Conservation (phyloP, 2,888 invertebrate genomes). For the Venusia cambrica region DNA sequence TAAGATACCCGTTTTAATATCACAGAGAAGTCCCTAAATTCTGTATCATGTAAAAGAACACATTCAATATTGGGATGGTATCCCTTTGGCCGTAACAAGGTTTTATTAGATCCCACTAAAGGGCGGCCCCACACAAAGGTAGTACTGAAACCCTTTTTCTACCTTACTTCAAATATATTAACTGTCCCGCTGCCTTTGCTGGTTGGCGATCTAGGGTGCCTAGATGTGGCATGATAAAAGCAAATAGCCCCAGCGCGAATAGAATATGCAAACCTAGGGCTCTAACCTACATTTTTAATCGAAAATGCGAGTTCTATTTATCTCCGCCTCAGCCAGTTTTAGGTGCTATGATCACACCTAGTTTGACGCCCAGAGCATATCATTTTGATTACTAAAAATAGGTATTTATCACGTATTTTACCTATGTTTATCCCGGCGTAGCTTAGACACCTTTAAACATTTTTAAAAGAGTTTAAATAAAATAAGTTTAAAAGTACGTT, state of each 20-base stretch:
- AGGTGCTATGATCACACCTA: no score
- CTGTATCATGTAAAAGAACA: conserved; percentile 80
- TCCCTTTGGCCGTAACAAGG: conserved; percentile 81
- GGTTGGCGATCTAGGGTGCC: conserved; percentile 28
- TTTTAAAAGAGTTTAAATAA: no score
- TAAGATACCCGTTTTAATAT: conserved; percentile 77
- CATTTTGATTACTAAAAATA: conserved; percentile 4
- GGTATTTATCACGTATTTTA: background rate
- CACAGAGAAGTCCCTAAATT: conserved; percentile 76
- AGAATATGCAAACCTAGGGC: no score
- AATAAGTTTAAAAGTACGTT: no score
- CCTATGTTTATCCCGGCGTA: no score
- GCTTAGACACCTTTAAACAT: no score
- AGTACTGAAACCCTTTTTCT: conserved; percentile 78
- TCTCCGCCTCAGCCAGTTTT: no score
- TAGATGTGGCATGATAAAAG: conserved; percentile 40
- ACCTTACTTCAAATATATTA: conserved; percentile 81
- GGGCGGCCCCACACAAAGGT: conserved; percentile 79
- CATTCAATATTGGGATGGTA: conserved; percentile 80
- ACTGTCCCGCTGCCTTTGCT: conserved; percentile 72
- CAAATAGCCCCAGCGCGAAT: no score
- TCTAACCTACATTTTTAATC: no score
- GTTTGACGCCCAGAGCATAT: no score
- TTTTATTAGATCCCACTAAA: conserved; percentile 82
- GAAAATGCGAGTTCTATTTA: no score